Conservation (phyloP, 1,140 invertebrate genomes). For the Aphaenogaster ashmeadi region DNA sequence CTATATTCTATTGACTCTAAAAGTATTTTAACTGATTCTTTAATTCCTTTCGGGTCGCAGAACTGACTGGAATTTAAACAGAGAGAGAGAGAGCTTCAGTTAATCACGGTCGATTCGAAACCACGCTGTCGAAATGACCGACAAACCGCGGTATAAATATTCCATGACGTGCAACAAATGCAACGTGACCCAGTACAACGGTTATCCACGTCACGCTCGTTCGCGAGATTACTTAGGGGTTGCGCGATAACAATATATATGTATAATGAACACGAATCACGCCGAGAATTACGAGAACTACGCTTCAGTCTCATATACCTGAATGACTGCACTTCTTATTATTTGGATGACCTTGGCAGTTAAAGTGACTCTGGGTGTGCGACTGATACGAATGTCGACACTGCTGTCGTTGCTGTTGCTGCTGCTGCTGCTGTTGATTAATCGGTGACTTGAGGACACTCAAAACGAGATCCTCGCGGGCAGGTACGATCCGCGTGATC, state of each 20-base stretch:
- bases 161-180: conserved; percentile 27
- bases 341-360: conserved; percentile 79
- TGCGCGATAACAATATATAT: neutral
- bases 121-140: neutral
- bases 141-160: conserved; percentile 20
- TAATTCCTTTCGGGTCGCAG: neutral
- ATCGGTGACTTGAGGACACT: conserved; percentile 89
- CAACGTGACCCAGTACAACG: neutral
- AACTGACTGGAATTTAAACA: neutral
- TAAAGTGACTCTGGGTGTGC: conserved; percentile 70
- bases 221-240: neutral
- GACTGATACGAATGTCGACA: conserved; percentile 71
- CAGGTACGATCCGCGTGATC: conserved; percentile 84
- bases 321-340: conserved; percentile 79
- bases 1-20: neutral
- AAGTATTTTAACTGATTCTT: neutral
- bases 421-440: conserved; percentile 82
- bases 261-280: neutral
- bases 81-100: neutral
- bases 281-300: neutral
- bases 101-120: conserved; percentile 1
- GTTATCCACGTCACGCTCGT: conserved; percentile 10
- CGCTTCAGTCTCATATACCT: conserved; percentile 72
- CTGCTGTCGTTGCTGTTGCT: conserved; percentile 72
- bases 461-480: conserved; percentile 88